Base-by-base conservation (phyloP, 2,797 vertebrate species). In the Acanthurus lineatus region DNA sequence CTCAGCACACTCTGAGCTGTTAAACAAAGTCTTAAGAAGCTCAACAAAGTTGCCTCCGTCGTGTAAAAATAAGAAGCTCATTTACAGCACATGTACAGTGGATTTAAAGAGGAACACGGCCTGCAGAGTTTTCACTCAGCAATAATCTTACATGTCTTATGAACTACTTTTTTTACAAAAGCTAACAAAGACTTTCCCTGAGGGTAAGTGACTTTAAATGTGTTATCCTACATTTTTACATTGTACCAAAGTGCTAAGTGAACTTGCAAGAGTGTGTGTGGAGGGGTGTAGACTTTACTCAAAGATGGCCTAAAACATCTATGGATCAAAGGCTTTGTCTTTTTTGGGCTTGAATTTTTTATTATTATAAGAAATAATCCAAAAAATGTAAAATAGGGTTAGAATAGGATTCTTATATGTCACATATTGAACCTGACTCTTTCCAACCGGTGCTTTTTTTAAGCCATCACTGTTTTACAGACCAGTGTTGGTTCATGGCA, bases 11-110 rank as follows among this genome's bases (percentile, higher is more conserved):
- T 60, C 22, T 61, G 79, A 82, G 74, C 82, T 83, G 72, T 83
- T 74, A 81, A 82, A 83, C 61, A 58, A 54, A 75, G 80, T 86
- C 75, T 81, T 77, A 67, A 58, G 73, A 86, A 84, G 81, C 87
- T 84, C 38, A 73, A 78, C 48, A 82, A 86, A 90, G 80, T 87
- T 82, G 65, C 77, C 80, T 85, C 73, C 67, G 82, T 57, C 16
- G 45, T 83, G 35, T 80, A 67, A 89, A 86, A 76, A 76, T 59
- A 42, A 71, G 32, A 59, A 44, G 77, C 52, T 88, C 72, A 53
- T 87, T 80, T 73, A 79, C 59, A 52, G 61, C 48, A 64, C 32
- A 40, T 79, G 73, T 44, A 28, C 67, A 51, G 44, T 73, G 64
- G 58, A 78, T 28, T 84, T 78, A 62, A 83, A 75, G 57, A 60